Evolutionary conservation across 2,797 vertebrate genomes (phyloP).

Genomic region (Sphenodon punctatus): DNA sequence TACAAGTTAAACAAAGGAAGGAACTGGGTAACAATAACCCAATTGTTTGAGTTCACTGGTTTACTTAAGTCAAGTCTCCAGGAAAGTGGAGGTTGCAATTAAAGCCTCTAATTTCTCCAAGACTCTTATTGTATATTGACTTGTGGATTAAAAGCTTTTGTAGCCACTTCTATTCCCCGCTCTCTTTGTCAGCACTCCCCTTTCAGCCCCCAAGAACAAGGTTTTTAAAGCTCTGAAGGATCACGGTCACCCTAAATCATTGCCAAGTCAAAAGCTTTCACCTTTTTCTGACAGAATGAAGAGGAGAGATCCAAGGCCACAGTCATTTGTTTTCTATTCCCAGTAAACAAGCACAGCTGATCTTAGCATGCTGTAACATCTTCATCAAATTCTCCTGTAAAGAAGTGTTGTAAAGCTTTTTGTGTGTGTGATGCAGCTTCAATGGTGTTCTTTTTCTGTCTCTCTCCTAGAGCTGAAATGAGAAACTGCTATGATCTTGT

Average conservation of each 20-base stretch:
- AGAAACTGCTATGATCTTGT: too few species aligned
- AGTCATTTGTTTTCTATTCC: neutral
- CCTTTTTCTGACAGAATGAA: neutral
- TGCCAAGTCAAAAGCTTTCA: neutral
- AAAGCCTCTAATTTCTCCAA: neutral
- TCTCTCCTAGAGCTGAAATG: neutral
- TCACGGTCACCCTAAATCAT: neutral
- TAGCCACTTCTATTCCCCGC: neutral
- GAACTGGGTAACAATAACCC: neutral
- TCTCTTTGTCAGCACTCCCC: neutral
- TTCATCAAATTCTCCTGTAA: neutral
- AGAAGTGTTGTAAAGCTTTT: neutral
- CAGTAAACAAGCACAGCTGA: neutral
- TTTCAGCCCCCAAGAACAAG: neutral
- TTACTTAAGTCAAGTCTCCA: neutral
- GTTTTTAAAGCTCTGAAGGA: neutral
- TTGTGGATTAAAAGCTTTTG: neutral
- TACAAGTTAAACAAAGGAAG: neutral
- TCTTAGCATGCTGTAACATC: neutral
- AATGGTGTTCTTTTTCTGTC: neutral
- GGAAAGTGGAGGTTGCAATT: neutral
- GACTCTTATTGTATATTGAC: constrained; percentile 1
- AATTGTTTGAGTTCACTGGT: neutral
- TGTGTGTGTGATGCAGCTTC: neutral
- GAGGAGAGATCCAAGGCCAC: neutral